Evolutionary conservation across 2,797 vertebrate species (phyloP), one percentile per base, ranked within the genome.

Genomic region (Gadopsis marmoratus): DNA sequence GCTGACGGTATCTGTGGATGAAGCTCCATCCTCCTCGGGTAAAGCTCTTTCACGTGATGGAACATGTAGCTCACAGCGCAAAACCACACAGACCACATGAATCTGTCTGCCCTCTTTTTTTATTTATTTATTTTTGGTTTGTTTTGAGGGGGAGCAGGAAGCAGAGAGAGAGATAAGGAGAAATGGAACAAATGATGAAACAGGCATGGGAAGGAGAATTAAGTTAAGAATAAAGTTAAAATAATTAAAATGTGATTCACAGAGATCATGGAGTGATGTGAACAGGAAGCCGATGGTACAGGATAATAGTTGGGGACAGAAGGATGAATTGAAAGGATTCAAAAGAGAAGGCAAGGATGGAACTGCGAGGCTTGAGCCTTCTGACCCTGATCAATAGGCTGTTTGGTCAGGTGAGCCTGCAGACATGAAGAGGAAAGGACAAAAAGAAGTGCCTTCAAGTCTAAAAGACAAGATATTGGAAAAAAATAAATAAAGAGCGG

Each of bases 11-110:
- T 89, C 88, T 87, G 60, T 79, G 71, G 79, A 73, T 75, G 82
- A 93, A 76, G 78, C 70, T 71, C 78, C 71, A 82, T 85, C n/a
- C 55, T 79, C 17, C 55, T 78, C 17, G 23, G 68, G 45, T 81
- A 87, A 92, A 93, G 77, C 90, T 79, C 74, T 85, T 79, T 93
- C 93, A 91, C 88, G 86, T 90, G 87, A 92, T 11, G 4, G 76
- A 83, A 89, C 84, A 86, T 86, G 89, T 59, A 82, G 84, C 81
- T 84, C 83, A 63, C 69, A 13, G 81, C 7, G 3, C 55, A 73
- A 65, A 86, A 80, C 81, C 82, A 66, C 86, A 74, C 5, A 0
- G 65, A 84, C 84, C 90, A 85, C 86, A 89, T 83, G 78, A 79
- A 86, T 86, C 45, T 54, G 78, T 70, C 76, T 68, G 19, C 73